phyloP scores from a whole-genome alignment of 2,113 vertebrate genomes.

The Sander vitreus region DNA sequence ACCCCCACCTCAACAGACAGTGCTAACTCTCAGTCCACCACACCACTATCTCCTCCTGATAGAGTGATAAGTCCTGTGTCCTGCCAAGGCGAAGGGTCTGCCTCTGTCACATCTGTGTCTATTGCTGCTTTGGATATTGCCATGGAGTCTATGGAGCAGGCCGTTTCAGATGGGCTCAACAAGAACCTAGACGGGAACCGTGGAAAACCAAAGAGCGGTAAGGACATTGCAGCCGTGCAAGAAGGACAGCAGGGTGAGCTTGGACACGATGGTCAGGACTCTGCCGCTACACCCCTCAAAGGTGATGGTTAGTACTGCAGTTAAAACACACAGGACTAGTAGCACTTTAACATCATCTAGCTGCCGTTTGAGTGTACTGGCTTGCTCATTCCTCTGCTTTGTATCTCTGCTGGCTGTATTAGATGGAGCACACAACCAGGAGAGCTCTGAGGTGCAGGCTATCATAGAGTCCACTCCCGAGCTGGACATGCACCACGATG shows the following conservation, averaged over 20 bases:
- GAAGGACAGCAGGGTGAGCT: constrained; percentile 81
- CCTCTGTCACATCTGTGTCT: constrained; percentile 37
- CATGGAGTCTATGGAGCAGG: constrained; percentile 76
- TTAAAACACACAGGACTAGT: background rate
- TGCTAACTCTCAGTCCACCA: constrained; percentile 71
- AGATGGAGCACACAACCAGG: constrained; percentile 88
- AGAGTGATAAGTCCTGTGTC: constrained; percentile 51
- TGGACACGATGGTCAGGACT: background rate
- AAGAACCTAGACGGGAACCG: constrained; percentile 81
- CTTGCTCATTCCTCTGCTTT: background rate
- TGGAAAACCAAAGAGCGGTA: constrained; percentile 84
- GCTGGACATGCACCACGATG: constrained; percentile 94
- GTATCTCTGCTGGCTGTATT: constrained; percentile 2
- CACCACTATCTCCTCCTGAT: constrained; percentile 18
- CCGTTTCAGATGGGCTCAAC: constrained; percentile 80
- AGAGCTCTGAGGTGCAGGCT: constrained; percentile 96
- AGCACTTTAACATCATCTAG: background rate
- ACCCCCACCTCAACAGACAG: constrained; percentile 79
- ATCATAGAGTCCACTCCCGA: constrained; percentile 99
- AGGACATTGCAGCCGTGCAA: constrained; percentile 85
- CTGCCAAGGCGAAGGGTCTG: constrained; percentile 74
- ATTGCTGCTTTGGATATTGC: constrained; percentile 82
- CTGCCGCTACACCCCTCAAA: background rate
- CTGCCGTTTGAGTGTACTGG: background rate
- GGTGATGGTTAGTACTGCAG: constrained; percentile 42